Percentiles rank a stretch among this genome's conserved stretches.
phyloP scores from a whole-genome alignment of 2,113 vertebrate species.

The Heliornis fulica region DNA sequence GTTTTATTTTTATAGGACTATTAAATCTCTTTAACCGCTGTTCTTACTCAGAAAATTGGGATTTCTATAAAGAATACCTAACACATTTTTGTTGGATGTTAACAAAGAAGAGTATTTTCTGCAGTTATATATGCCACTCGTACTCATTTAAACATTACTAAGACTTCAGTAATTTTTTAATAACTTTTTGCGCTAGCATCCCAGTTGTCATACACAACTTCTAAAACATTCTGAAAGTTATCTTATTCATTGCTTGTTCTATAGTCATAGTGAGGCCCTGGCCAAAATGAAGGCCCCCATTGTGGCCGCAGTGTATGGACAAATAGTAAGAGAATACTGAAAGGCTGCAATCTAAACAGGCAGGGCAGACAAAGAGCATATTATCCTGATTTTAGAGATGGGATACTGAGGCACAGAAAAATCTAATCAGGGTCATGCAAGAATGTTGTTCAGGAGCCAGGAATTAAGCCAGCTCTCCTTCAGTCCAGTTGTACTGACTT shows the following conservation, averaged over 20 bases:
- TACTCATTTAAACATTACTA: background rate
- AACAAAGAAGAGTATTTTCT: background rate
- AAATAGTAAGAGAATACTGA: slow-evolving; percentile 41
- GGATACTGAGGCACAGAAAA: slow-evolving; percentile 59
- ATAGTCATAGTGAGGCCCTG: background rate
- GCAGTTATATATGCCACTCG: background rate
- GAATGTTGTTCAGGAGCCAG: slow-evolving; percentile 33
- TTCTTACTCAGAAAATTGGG: background rate
- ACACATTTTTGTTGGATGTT: background rate
- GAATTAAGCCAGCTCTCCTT: slow-evolving; percentile 3
- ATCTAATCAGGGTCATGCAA: slow-evolving; percentile 36
- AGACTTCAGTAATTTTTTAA: background rate
- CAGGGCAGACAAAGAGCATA: slow-evolving; percentile 46
- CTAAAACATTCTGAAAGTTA: background rate
- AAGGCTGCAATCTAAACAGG: slow-evolving; percentile 50
- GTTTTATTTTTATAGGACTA: background rate
- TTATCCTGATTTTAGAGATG: slow-evolving; percentile 60
- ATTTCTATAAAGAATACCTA: background rate
- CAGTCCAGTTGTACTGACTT: background rate
- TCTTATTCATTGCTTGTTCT: background rate
- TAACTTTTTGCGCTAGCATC: background rate
- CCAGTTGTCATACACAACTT: background rate
- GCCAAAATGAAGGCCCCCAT: slow-evolving; percentile 44
- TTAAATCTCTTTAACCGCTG: background rate
- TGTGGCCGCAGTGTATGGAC: slow-evolving; percentile 18